Conservation (phyloP, 2,113 vertebrate species). For the Steatornis caripensis region DNA sequence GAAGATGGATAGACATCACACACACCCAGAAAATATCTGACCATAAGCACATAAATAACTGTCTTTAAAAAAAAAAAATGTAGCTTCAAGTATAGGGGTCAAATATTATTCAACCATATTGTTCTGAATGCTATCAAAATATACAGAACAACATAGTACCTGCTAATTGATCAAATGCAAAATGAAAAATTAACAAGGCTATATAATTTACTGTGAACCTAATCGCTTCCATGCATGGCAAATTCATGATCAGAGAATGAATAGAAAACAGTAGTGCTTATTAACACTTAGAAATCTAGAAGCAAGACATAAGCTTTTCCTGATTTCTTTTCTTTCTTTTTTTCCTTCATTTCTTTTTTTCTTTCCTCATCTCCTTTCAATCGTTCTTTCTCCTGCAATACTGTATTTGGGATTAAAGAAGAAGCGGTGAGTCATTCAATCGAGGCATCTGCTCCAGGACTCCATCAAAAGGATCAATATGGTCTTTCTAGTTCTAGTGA, state of each 20-base stretch:
- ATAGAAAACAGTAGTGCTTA: background rate
- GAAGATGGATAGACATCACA: background rate
- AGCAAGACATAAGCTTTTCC: background rate
- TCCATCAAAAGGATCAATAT: background rate
- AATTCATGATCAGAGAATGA: background rate
- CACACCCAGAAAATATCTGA: background rate
- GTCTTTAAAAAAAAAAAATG: too few species aligned
- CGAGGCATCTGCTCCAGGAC: background rate
- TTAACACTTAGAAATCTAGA: background rate
- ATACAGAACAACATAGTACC: background rate
- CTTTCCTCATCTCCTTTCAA: background rate
- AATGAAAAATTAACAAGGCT: background rate
- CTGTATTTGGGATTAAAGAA: background rate
- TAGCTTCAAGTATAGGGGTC: background rate
- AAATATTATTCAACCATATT: background rate
- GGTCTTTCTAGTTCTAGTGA: background rate
- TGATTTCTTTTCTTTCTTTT: background rate
- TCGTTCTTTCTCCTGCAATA: background rate
- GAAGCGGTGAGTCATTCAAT: background rate
- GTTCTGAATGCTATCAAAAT: background rate
- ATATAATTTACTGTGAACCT: background rate
- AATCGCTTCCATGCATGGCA: background rate
- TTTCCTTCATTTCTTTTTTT: fast-evolving
- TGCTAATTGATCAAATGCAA: background rate
- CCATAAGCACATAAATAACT: background rate